Base-by-base conservation (phyloP, 2,888 invertebrate genomes). In the Cabera pusaria region DNA sequence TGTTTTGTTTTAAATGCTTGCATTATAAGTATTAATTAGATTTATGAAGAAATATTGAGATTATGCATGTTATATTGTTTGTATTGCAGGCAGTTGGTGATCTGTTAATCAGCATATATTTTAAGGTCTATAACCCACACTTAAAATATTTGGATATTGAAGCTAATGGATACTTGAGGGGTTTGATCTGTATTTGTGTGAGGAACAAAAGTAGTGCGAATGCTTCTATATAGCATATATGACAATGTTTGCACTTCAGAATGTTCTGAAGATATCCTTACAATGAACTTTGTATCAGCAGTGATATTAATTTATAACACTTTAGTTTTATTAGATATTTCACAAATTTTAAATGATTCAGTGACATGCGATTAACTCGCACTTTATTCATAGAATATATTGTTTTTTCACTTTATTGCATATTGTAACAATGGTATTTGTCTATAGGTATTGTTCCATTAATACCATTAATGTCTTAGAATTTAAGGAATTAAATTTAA, bases 1-100 rank as follows among this genome's bases (percentile, higher is more conserved):
- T n/a, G n/a, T n/a, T n/a, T n/a, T n/a, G n/a, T n/a, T n/a, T n/a
- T n/a, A n/a, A n/a, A n/a, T n/a, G n/a, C n/a, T n/a, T n/a, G n/a
- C n/a, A n/a, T n/a, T n/a, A n/a, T n/a, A n/a, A n/a, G n/a, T n/a
- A n/a, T n/a, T n/a, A n/a, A n/a, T n/a, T n/a, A n/a, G n/a, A n/a
- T n/a, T n/a, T n/a, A n/a, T n/a, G n/a, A n/a, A 22, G 22, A 4
- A 26, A 14, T 31, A 8, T 26, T 21, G 11, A 31, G 25, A 8
- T 43, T 48, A 43, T 45, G 49, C 56, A 57, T 52, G 48, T 60
- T 64, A 47, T 80, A 66, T 85, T 84, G 77, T 85, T 87, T 87
- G 73, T 69, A 85, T 87, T 87, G 74, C 87, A 87, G 87, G 87
- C 86, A 82, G 86, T 80, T 87, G 86, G 87, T 87, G 87, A 87